These are phyloP conservation scores for Dimorphilus gyrociliatus DNA, from an alignment of 2,888 invertebrate species.

Conservation along the genomic window DNA sequence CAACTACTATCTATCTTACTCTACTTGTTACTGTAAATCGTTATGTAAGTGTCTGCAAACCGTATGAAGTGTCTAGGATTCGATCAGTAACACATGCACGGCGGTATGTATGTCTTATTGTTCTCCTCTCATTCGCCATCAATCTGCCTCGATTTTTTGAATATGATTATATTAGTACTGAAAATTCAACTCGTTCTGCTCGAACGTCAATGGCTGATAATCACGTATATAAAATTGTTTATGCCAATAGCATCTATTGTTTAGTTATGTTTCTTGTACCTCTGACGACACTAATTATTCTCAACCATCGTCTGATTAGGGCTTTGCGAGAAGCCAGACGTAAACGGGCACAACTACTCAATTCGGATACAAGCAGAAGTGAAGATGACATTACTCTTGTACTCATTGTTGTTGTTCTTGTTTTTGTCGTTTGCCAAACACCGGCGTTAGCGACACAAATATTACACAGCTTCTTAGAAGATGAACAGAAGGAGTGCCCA, in stretches of 20 bases:
- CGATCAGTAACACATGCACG: slow-evolving; percentile 4
- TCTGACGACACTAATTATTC: slow-evolving; percentile 10
- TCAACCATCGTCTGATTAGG: slow-evolving; percentile 11
- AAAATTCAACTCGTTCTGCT: no score
- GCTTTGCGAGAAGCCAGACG: slow-evolving; percentile 11
- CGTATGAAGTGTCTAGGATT: slow-evolving; percentile 7
- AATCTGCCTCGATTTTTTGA: no score
- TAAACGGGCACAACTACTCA: slow-evolving; percentile 10
- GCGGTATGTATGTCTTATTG: neutral
- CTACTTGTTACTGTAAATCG: slow-evolving; percentile 14
- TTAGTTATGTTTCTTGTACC: slow-evolving; percentile 13
- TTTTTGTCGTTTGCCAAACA: slow-evolving; percentile 13
- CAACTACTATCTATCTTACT: slow-evolving; percentile 13
- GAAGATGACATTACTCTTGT: slow-evolving; percentile 16
- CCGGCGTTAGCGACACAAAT: slow-evolving; percentile 15
- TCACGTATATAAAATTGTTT: slow-evolving; percentile 10
- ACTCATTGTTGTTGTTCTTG: slow-evolving; percentile 14
- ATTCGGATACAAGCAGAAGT: slow-evolving; percentile 6
- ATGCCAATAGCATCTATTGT: slow-evolving; percentile 11
- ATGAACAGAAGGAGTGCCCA: slow-evolving; percentile 7
- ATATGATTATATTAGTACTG: no score
- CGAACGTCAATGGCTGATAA: slow-evolving; percentile 6
- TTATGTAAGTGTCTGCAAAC: slow-evolving; percentile 8
- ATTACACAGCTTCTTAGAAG: slow-evolving; percentile 6
- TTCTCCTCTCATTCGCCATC: no score